A percentile compares a stretch with the other conserved stretches of the same genome.
Evolutionary conservation across 2,888 invertebrate species (phyloP).

Genomic region (Yponomeuta cagnagella): DNA sequence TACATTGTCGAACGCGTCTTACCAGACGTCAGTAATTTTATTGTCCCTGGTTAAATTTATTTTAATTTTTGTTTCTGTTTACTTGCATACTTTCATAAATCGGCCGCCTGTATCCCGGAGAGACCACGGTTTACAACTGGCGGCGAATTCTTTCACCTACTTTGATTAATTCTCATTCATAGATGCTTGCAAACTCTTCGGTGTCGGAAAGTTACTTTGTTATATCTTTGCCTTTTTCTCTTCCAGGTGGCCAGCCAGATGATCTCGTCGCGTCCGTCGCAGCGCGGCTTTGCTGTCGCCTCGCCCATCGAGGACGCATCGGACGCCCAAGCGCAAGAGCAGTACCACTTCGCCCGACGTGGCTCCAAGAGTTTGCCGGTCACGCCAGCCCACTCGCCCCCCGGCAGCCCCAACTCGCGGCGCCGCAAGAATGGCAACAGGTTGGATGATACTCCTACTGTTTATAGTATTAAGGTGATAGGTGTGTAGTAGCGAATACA

Average conservation of each 20-base stretch:
- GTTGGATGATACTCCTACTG: constrained; percentile 17
- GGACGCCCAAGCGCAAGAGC: constrained; percentile 37
- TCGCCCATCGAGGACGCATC: constrained; percentile 42
- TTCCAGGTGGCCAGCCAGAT: constrained; percentile 74
- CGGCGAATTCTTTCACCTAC: too few species aligned
- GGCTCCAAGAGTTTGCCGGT: constrained; percentile 84
- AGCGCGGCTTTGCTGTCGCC: constrained; percentile 64
- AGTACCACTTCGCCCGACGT: constrained; percentile 60
- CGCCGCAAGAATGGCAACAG: constrained; percentile 78
- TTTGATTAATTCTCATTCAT: too few species aligned
- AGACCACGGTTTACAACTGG: too few species aligned
- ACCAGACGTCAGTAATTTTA: too few species aligned
- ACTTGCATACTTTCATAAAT: too few species aligned
- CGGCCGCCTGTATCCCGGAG: too few species aligned
- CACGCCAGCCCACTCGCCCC: constrained; percentile 79
- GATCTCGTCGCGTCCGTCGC: constrained; percentile 58
- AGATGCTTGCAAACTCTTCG: too few species aligned
- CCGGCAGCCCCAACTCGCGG: constrained; percentile 73
- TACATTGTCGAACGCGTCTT: too few species aligned
- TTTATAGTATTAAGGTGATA: constrained; percentile 6
- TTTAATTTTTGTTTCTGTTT: too few species aligned
- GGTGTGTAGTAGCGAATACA: constrained; percentile 37
- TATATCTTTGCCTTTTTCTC: neutral
- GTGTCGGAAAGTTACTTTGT: neutral
- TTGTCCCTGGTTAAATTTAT: too few species aligned